Evolutionary conservation across 2,888 invertebrate genomes (phyloP).

Genomic region (Vanessa cardui): DNA sequence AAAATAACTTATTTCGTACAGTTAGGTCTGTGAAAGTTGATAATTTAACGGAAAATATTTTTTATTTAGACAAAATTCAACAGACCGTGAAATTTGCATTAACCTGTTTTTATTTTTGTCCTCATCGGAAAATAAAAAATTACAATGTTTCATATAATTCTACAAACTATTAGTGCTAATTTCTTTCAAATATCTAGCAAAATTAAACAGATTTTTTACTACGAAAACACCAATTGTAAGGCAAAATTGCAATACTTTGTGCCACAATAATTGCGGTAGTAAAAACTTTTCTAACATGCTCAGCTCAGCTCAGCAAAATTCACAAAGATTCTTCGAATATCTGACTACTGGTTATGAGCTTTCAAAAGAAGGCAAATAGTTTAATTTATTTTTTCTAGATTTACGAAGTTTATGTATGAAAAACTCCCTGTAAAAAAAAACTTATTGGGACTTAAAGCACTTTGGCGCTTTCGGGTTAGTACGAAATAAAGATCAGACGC

Average conservation of each 20-base stretch:
- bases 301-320: too few relatives aligned
- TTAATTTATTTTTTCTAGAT: too few relatives aligned
- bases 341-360: too few relatives aligned
- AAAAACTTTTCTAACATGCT: too few relatives aligned
- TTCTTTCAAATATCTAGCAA: constrained; percentile 9
- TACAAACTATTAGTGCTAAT: constrained; percentile 12
- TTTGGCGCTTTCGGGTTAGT: too few relatives aligned
- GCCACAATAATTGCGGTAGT: constrained; percentile 4
- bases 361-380: too few relatives aligned
- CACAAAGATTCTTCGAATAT: too few relatives aligned
- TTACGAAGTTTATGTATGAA: too few relatives aligned
- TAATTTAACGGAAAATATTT: constrained; percentile 22
- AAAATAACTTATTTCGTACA: background rate
- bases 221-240: constrained; percentile 6
- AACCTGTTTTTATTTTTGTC: constrained; percentile 17
- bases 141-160: constrained; percentile 8
- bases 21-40: constrained; percentile 34
- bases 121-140: constrained; percentile 8
- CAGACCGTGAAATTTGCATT: constrained; percentile 36
- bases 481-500: too few relatives aligned
- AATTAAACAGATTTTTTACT: constrained; percentile 12
- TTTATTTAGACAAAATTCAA: constrained; percentile 19
- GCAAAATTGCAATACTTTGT: background rate
- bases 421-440: too few relatives aligned
- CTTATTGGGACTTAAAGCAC: too few relatives aligned